Evolutionary conservation across 2,888 invertebrate species (phyloP), one percentile per base, ranked within the genome.

Genomic region (Rosalia funebris): DNA sequence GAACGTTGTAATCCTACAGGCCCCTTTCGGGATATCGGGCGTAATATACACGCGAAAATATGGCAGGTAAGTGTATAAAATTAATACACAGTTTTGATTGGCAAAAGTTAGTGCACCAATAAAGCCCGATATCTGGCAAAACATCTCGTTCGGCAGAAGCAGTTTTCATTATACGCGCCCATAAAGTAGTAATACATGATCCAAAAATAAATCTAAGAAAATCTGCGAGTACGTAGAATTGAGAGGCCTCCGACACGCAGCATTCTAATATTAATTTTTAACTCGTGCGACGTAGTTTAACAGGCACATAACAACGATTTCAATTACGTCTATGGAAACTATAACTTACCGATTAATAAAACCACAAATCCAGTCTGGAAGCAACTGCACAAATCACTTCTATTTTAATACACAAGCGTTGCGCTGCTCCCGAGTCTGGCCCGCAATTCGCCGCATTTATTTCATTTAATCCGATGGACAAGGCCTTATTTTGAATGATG

Each of bases 381-480:
- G 5, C 53, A 60, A 39, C 57, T 42, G 53, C 57, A 50, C 57
- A 63, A 63, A 60, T 63, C 63, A 63, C 64, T 61, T 58, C 61
- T 61, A 61, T 61, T 64, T 61, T 57, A 58, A 61, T 59, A 54
- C 52, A 52, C 54, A 44, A 42, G 37, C 37, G 39, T 54, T 39
- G n/a, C 25, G 14, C 25, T 12, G 1, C 1, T 25, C 20, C n/a
- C 5, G 25, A 9, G 5, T 44, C 0, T 10, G 20, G 20, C 25
- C 20, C 20, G 25, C 44, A 44, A 44, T 12, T 44, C 25, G 5
- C 11, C 10, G 2, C 34, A 34, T 44, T 20, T n/a, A 44, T 53
- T 58, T 60, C 42, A 14, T 45, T 52, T 2, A 46, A 55, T 25
- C 41, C 10, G 32, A 34, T 41, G 34, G 17, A 47, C 31, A 41